Evolutionary conservation across 2,113 vertebrate species (phyloP), one percentile per base, ranked within the genome.

Genomic region (Archilochus colubris): DNA sequence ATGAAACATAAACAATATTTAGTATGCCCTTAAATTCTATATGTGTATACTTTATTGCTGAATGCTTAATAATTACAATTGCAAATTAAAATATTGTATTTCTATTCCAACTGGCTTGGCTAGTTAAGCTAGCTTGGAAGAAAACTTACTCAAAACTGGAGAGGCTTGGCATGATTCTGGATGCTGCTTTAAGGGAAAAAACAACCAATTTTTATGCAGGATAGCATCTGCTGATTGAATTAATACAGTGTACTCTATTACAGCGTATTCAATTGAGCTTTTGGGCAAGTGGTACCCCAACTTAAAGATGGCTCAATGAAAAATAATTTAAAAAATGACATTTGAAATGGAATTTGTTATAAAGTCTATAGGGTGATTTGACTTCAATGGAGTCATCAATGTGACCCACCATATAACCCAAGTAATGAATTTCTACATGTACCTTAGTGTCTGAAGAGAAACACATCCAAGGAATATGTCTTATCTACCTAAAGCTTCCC

Each of bases 391-490:
- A 89, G 67, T 57, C 79, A 82, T 92, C 72, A 86, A 69, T 89
- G 85, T 64, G 54, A 91, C 67, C 33, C 24, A 85, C 10, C 64
- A 76, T 25, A 87, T 69, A 91, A 74, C 21, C 36, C 43, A 77
- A 86, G 64, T 75, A 94, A 95, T 78, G 7, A 83, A 83, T 92
- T 93, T 77, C 16, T 94, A 77, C 63, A 23, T n/a, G 55, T 67
- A 54, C 17, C 17, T 54, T 85, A 61, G 73, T 86, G 61, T 78
- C 73, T 59, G 68, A 92, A 92, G 53, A 88, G 77, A 89, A 91
- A 88, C 61, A 70, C 25, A 73, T 90, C 48, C n/a, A 80, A 82
- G 20, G 70, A 86, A 82, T 57, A 73, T 24, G n/a, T 88, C 46
- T 80, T 92, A 66, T 57, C 72, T 77, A 62, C 27, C 46, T 58